These are phyloP conservation scores for Athetis lepigone DNA, from an alignment of 2,888 invertebrate genomes.

Conservation along the genomic window DNA sequence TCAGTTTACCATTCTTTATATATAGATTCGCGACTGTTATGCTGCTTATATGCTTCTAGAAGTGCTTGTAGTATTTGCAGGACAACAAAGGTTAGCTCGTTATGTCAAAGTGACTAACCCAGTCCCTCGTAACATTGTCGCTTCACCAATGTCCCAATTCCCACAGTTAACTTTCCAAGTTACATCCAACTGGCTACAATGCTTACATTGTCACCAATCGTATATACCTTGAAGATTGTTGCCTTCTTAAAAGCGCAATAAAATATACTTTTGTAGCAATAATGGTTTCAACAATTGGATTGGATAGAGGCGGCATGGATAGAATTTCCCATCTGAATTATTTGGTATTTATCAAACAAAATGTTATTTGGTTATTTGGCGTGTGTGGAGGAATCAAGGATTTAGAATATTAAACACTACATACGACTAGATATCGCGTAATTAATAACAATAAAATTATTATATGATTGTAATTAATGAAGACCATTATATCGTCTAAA, in stretches of 20 bases:
- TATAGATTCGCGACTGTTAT: no score
- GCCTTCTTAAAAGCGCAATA: background rate
- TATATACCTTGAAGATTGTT: no score
- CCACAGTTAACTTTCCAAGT: conserved; percentile 11
- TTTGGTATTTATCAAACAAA: background rate
- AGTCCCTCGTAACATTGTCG: conserved; percentile 1
- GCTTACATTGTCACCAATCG: background rate
- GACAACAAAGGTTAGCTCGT: background rate
- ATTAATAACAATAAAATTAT: conserved; percentile 26
- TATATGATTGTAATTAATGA: conserved; percentile 22
- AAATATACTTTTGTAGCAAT: background rate
- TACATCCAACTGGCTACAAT: background rate
- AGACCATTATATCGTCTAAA: conserved; percentile 19
- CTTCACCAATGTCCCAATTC: conserved; percentile 7
- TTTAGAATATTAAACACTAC: conserved; percentile 12
- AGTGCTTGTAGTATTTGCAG: background rate
- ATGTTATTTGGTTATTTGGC: no score
- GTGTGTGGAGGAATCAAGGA: background rate
- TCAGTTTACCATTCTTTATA: no score
- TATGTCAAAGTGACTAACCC: background rate
- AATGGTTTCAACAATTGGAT: background rate
- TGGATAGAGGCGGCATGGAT: background rate
- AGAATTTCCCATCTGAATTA: background rate
- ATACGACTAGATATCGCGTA: background rate
- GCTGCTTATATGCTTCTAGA: background rate